phyloP scores from a whole-genome alignment of 2,797 vertebrate genomes.

The Platalea minor region DNA sequence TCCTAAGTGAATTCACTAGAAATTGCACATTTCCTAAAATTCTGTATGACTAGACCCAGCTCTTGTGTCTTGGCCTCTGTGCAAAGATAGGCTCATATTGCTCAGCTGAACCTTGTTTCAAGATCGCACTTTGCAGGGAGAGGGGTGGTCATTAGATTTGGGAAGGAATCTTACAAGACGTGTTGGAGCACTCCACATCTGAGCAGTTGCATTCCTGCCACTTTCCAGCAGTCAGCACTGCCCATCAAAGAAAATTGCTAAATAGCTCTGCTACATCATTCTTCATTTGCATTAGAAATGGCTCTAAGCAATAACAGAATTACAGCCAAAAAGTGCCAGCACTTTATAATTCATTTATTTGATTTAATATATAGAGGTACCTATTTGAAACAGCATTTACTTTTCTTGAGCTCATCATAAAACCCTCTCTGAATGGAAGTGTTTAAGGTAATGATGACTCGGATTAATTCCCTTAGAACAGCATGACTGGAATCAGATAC shows the following conservation, averaged over 20 bases:
- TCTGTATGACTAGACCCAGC: neutral
- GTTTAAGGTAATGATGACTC: slow-evolving; percentile 57
- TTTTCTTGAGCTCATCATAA: slow-evolving; percentile 58
- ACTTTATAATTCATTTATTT: slow-evolving; percentile 65
- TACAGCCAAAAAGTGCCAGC: slow-evolving; percentile 50
- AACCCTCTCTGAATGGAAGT: slow-evolving; percentile 53
- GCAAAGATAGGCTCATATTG: neutral
- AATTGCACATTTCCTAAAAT: neutral
- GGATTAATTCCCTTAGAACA: slow-evolving; percentile 47
- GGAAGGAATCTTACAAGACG: neutral
- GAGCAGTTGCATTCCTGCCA: slow-evolving; percentile 8
- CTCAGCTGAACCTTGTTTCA: neutral
- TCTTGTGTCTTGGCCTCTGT: neutral
- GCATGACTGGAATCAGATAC: slow-evolving; percentile 18
- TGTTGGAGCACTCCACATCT: neutral
- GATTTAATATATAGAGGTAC: slow-evolving; percentile 62
- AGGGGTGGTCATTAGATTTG: neutral
- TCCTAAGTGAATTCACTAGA: neutral
- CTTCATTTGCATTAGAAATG: slow-evolving; percentile 65
- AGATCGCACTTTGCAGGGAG: neutral
- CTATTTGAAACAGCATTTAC: slow-evolving; percentile 65
- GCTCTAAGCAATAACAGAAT: slow-evolving; percentile 60
- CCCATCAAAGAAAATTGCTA: slow-evolving; percentile 62
- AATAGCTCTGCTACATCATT: slow-evolving; percentile 41
- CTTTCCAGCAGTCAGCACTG: slow-evolving; percentile 25